These are phyloP conservation scores for Lanius collurio DNA, from an alignment of 2,113 vertebrate genomes.

Conservation along the genomic window DNA sequence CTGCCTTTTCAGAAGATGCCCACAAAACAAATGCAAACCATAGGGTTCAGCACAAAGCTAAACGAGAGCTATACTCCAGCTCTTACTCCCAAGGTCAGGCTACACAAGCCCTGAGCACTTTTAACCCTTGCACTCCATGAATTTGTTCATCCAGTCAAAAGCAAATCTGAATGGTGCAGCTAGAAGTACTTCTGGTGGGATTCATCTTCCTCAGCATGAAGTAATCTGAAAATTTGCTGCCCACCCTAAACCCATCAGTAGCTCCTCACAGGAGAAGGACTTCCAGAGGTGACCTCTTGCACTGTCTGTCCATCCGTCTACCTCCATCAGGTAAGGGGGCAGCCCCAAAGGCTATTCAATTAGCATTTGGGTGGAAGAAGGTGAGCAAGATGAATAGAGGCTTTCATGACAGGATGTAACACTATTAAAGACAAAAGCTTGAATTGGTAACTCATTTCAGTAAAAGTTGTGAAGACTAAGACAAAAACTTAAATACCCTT, in stretches of 20 bases:
- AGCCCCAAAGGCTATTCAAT: rapidly evolving
- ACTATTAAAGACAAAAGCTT: background rate
- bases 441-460: background rate
- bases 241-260: background rate
- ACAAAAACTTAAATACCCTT: background rate
- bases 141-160: background rate
- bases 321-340: background rate
- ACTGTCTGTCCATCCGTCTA: background rate
- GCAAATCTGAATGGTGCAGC: background rate
- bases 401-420: background rate
- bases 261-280: background rate
- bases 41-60: background rate
- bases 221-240: background rate
- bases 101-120: background rate
- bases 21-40: background rate
- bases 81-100: background rate
- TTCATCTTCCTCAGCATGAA: background rate
- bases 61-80: background rate
- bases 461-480: background rate
- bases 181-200: background rate
- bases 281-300: background rate
- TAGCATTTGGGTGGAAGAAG: too few relatives aligned
- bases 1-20: background rate
- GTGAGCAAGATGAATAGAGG: background rate
- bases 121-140: background rate